phyloP scores from a whole-genome alignment of 2,888 invertebrate genomes.

The Scelioninae gen. 2 region DNA sequence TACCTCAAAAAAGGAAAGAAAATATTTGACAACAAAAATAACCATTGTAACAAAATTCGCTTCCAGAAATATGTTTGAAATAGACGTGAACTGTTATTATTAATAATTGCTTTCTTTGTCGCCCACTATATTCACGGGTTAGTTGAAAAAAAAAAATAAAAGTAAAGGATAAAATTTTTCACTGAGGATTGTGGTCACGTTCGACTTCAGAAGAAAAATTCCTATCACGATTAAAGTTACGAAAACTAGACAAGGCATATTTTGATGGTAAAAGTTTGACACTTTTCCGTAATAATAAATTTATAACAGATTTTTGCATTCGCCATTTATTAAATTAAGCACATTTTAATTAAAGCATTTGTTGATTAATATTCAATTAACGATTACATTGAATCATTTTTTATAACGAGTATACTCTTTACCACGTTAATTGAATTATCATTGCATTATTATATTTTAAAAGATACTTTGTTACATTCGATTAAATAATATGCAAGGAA shows the following conservation, averaged over 20 bases:
- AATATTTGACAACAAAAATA: no score
- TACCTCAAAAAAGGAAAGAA: no score
- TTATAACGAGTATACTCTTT: no score
- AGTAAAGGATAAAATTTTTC: conserved; percentile 14
- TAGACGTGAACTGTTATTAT: no score
- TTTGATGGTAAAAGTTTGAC: conserved; percentile 3
- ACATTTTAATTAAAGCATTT: no score
- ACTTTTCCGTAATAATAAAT: background rate
- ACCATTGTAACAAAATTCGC: background rate
- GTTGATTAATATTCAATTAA: no score
- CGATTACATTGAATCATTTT: no score
- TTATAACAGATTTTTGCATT: background rate
- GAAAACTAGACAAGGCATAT: conserved; percentile 24
- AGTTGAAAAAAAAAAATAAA: conserved; percentile 4
- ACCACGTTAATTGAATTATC: no score
- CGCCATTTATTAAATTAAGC: background rate
- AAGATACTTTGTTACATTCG: no score
- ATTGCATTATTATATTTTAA: no score
- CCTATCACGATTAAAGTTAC: conserved; percentile 44
- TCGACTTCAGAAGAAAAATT: conserved; percentile 34
- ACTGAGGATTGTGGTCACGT: conserved; percentile 32
- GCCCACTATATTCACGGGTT: conserved; percentile 2
- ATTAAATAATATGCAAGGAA: no score
- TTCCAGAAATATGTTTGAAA: background rate
- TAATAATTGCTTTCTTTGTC: conserved; percentile 24